Conservation (phyloP, 2,113 vertebrate species). For the Trematocara unimaculatum region DNA sequence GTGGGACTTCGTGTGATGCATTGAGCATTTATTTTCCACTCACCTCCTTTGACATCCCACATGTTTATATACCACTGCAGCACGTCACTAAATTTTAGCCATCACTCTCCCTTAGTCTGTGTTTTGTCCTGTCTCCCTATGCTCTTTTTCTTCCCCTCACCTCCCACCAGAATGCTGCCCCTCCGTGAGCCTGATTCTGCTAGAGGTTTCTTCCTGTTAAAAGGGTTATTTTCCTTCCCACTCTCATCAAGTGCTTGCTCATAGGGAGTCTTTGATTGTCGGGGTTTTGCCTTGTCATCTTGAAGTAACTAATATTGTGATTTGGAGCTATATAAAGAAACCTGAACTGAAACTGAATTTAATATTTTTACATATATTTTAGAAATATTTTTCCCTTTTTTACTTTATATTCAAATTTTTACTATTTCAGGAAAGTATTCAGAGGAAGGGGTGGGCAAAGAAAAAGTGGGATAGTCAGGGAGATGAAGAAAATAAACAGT, state of each 20-base stretch:
- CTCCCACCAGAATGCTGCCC: not conserved
- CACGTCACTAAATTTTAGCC: not conserved
- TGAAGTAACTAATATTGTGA: not conserved
- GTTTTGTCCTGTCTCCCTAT: not conserved
- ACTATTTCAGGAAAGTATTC: not conserved
- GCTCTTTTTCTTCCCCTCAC: not conserved
- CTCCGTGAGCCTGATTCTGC: not conserved
- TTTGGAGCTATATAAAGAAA: not conserved
- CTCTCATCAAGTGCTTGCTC: not conserved
- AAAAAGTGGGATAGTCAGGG: not conserved
- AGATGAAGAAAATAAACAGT: not conserved
- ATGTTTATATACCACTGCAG: not conserved
- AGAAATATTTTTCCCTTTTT: not conserved
- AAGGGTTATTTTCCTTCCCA: not conserved
- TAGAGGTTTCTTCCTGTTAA: not conserved
- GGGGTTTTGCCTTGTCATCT: not conserved
- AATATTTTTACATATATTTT: not conserved
- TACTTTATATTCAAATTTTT: not conserved
- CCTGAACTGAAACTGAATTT: not conserved
- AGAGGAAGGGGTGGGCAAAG: not conserved
- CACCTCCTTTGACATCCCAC: not conserved
- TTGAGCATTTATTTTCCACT: not conserved
- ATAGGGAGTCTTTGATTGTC: not conserved
- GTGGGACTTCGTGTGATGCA: not conserved
- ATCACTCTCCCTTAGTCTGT: not conserved